These are phyloP conservation scores for Betta splendens DNA, from an alignment of 2,797 vertebrate species.

Conservation along the genomic window DNA sequence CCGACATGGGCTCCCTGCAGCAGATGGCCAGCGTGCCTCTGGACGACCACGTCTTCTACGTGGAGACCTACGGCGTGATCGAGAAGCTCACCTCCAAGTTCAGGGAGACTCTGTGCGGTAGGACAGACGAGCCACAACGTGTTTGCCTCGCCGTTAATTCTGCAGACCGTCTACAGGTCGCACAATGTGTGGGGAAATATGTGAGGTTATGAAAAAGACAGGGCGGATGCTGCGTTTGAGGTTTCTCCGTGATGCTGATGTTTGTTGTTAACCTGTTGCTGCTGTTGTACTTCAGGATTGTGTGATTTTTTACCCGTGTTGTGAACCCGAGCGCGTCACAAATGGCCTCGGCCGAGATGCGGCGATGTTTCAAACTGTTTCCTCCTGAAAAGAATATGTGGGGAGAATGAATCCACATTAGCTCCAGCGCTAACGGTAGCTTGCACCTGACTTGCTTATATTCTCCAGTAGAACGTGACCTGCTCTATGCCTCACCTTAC, in stretches of 20 bases:
- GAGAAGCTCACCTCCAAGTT: conserved; percentile 94
- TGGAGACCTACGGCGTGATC: conserved; percentile 94
- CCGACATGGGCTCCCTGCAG: conserved; percentile 87
- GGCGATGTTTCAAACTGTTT: conserved; percentile 39
- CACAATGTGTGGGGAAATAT: conserved; percentile 24
- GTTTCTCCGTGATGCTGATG: not conserved
- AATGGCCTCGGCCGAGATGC: conserved; percentile 56
- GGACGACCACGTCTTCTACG: conserved; percentile 93
- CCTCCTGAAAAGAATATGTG: not conserved
- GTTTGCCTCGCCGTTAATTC: conserved; percentile 47
- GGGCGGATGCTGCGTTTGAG: conserved; percentile 44
- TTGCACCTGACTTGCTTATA: not conserved
- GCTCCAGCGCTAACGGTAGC: not conserved
- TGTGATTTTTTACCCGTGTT: conserved; percentile 57
- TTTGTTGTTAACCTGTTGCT: conserved; percentile 16
- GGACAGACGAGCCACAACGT: conserved; percentile 53
- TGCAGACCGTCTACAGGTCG: too few relatives aligned
- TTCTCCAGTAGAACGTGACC: not conserved
- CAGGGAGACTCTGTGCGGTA: conserved; percentile 90
- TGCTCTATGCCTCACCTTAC: not conserved
- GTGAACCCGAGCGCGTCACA: conserved; percentile 31
- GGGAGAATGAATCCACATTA: not conserved
- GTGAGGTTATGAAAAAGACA: conserved; percentile 29
- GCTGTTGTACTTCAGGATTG: conserved; percentile 36
- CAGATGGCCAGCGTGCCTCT: conserved; percentile 90